Evolutionary conservation across 2,888 invertebrate genomes (phyloP), one percentile per base, ranked within the genome.

Genomic region (Pristionchus maxplancki): DNA sequence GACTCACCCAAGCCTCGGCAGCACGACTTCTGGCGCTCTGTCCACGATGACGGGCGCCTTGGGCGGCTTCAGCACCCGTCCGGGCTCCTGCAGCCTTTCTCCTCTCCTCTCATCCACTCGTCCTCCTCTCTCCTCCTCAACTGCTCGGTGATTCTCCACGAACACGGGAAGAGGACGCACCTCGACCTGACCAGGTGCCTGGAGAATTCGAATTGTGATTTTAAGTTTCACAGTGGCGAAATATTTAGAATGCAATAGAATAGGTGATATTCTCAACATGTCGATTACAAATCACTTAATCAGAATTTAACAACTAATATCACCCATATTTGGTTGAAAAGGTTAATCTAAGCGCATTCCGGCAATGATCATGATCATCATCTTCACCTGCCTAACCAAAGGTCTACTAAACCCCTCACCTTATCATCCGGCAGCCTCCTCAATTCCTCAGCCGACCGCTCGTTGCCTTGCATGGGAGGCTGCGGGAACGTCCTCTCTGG

Each of bases 1-100:
- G 20, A 58, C 37, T 78, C 44, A 78, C 78, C 44, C 78, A n/a
- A 28, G 37, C 71, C 71, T 74, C 17, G 64, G 64, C 64, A 34
- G 15, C 78, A 28, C 44, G 4, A 28, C 28, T 4, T n/a, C 44
- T 8, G 17, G 8, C n/a, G 3, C 44, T n/a, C n/a, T n/a, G n/a
- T n/a, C n/a, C n/a, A n/a, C n/a, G 0, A 1, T n/a, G 0, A 48
- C 40, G 1, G 44, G 78, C 13, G 78, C 0, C 44, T 78, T 78
- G 78, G 78, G 78, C 44, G 78, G 44, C 28, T 78, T 78, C 17
- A 78, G 78, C 44, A 78, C 78, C 6, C 78, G 44, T 1, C 8
- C n/a, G 0, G 20, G 34, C 71, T 71, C 37, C 71, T 71, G 67
- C 34, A n/a, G n/a, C n/a, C n/a, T n/a, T n/a, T n/a, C n/a, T n/a